Evolutionary conservation across 2,888 invertebrate species (phyloP).

Genomic region (Nesidiocoris tenuis): DNA sequence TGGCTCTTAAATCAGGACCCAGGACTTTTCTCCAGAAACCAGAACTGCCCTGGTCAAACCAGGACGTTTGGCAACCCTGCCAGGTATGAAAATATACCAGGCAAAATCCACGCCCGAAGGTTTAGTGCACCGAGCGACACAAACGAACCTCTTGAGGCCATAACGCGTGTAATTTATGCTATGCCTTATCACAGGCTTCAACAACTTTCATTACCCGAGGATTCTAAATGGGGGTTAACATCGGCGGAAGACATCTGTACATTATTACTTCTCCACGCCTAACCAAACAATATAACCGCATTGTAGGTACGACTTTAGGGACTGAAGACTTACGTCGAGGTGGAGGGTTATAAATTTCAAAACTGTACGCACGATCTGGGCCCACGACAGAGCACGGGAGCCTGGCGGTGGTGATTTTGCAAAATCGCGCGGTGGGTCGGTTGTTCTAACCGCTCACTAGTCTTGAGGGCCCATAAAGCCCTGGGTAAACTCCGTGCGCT

Average conservation of each 20-base stretch:
- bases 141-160: no score
- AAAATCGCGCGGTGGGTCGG: constrained; percentile 17
- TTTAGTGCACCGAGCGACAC: no score
- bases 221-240: neutral
- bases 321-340: neutral
- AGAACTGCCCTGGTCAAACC: no score
- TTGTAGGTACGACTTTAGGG: neutral
- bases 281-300: neutral
- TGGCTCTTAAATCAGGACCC: no score
- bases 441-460: neutral
- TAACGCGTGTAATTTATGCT: neutral
- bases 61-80: no score
- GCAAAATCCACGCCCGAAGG: no score
- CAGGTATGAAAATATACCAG: no score
- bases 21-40: no score
- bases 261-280: neutral
- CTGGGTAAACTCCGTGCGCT: neutral
- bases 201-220: neutral
- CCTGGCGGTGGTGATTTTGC: constrained; percentile 13
- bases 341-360: neutral
- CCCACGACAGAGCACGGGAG: neutral
- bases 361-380: neutral
- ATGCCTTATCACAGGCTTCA: neutral
- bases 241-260: neutral
- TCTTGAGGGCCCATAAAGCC: neutral